These are phyloP conservation scores for Linepithema humile DNA, from an alignment of 1,140 invertebrate species.

Conservation along the genomic window DNA sequence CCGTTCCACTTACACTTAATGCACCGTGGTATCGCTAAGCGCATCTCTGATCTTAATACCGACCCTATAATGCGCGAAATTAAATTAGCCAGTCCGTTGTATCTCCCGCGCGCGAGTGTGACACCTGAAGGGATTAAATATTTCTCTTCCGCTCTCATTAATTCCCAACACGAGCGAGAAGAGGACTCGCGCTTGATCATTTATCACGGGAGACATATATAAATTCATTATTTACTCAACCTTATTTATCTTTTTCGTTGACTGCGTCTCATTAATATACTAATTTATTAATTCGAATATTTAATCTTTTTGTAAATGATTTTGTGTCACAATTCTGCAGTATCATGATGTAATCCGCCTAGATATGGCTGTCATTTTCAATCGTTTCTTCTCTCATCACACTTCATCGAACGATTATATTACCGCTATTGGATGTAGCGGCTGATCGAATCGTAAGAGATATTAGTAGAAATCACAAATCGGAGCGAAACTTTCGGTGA, in stretches of 20 bases:
- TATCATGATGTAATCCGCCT: background rate
- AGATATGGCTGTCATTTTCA: background rate
- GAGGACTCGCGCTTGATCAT: conserved; percentile 31
- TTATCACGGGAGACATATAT: conserved; percentile 8
- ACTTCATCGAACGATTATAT: background rate
- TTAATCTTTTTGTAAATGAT: background rate
- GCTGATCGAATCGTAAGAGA: background rate
- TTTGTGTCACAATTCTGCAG: too few relatives aligned
- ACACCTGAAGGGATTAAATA: conserved; percentile 48
- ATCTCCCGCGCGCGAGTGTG: conserved; percentile 12
- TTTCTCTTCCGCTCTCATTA: conserved; percentile 42
- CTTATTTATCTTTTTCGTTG: background rate
- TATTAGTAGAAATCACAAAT: background rate
- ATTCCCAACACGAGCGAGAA: conserved; percentile 11
- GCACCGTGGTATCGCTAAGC: conserved; percentile 64
- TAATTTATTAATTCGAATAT: background rate
- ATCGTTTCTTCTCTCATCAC: background rate
- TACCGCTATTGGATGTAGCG: background rate
- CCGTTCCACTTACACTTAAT: conserved; percentile 65
- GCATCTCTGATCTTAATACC: conserved; percentile 63
- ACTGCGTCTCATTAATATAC: background rate
- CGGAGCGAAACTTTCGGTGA: conserved; percentile 40
- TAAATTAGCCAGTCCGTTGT: conserved; percentile 46
- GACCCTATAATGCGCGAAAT: conserved; percentile 10
- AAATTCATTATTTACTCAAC: conserved; percentile 3